Evolutionary conservation across 30 jellyfish, hydroid and myxozoan genomes (phyloP), one percentile per base, ranked within the genome.

Genomic region (Chrysaora quinquecirrha): DNA sequence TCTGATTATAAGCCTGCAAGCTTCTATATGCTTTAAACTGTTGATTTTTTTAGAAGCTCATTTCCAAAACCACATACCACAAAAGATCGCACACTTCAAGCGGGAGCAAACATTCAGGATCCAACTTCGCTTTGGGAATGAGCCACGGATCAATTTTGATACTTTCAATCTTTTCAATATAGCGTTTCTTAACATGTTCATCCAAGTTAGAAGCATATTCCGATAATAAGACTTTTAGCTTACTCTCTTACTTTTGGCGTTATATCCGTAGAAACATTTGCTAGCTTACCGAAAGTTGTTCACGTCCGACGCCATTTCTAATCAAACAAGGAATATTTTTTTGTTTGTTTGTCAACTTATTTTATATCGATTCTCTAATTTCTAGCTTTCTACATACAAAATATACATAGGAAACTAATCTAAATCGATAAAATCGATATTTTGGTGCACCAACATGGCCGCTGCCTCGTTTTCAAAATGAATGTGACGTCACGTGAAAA

Each of bases 61-160:
- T 80, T 18, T 80, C 90, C 69, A 64, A 52, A 52, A 31, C 75
- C 0, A 64, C 46, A 46, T 80, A 80, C 62, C 64, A 47, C 83
- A 80, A 49, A 47, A 65, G 79, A 20, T 80, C 90, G 22, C 49
- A 34, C 32, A 75, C 83, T 29, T 64, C 90, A 34, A 80, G 22
- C 64, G 90, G 76, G n/a, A 49, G 83, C 68, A 80, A 80, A 46
- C 75, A 80, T 34, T 48, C 90, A 31, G 76, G 66, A 64, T 80
- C 83, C 73, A 80, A 80, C 63, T 49, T 60, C 21, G 30, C 35
- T 18, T 58, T 38, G 52, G 62, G 20, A 20, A 76, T 58, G 48
- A 49, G 58, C 56, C 48, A 52, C 6, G 87, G 87, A 58, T 76
- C 67, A 14, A 76, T 58, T 11, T 48, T 72, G 52, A 76, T 76